Evolutionary conservation across 2,113 vertebrate genomes (phyloP).

Genomic region (Sisor rabdophorus): DNA sequence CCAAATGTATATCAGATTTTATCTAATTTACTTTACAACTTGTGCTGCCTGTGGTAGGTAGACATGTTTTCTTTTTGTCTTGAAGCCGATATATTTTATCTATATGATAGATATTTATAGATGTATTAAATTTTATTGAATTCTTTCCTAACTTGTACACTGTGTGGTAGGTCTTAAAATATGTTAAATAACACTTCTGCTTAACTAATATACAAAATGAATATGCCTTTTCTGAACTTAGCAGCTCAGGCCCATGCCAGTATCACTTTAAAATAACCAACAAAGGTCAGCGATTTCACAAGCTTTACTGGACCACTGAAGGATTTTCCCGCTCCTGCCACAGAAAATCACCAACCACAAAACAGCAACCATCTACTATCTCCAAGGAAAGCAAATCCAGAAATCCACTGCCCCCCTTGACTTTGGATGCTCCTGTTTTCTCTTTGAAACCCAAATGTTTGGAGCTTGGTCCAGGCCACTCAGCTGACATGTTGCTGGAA

Average conservation of each 20-base stretch:
- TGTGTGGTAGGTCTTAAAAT: not conserved
- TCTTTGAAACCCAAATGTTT: conserved; percentile 65
- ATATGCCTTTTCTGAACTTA: not conserved
- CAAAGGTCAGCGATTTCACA: conserved; percentile 67
- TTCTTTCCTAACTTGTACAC: no score
- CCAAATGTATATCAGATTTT: no score
- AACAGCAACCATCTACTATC: conserved; percentile 17
- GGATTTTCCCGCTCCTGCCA: conserved; percentile 49
- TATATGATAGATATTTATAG: no score
- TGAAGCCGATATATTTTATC: no score
- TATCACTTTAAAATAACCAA: conserved; percentile 80
- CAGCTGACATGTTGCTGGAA: conserved; percentile 68
- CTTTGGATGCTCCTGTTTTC: conserved; percentile 60
- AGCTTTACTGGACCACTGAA: conserved; percentile 73
- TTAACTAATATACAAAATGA: not conserved
- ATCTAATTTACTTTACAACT: no score
- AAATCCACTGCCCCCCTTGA: accelerated
- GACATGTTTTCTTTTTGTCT: no score
- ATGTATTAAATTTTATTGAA: no score
- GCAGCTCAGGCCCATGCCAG: conserved; percentile 65
- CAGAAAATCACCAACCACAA: conserved; percentile 4
- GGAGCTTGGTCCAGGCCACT: conserved; percentile 73
- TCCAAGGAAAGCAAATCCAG: not conserved
- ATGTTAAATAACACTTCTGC: not conserved
- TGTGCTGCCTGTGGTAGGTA: no score